Evolutionary conservation across 2,888 invertebrate species (phyloP), one percentile per base, ranked within the genome.

Genomic region (Lasioglossum pauxillum): DNA sequence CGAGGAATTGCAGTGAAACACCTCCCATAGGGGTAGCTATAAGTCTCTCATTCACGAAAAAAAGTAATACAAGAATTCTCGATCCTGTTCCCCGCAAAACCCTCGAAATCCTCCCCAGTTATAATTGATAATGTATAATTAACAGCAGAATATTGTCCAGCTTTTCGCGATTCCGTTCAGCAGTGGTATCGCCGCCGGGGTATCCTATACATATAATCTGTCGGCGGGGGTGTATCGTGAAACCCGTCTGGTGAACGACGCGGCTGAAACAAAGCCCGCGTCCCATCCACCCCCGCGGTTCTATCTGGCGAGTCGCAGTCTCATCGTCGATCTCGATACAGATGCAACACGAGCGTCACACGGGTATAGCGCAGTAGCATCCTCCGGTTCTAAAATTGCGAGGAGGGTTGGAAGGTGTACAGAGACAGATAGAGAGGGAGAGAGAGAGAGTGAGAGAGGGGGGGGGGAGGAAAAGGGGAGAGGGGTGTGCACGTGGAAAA

Each of bases 371-470:
- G 23, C 19, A 35, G 38, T 27, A n/a, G 31, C n/a, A 44, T 27
- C 60, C 71, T 46, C 67, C 46, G 73, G 80, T 57, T 78, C 83
- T 83, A 87, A 87, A 88, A 84, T 82, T 84, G 84, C 78, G 78
- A 80, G 75, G 53, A 87, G 84, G 76, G 84, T 64, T 60, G 60
- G 53, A 53, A 53, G 23, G 23, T 53, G 53, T 8, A 53, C 53
- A 53, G 53, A 23, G 8, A 23, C 53, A 23, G 53, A 19, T 2
- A 5, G 46, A 46, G 0, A 46, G 46, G 5, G 46, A 46, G 46
- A 46, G 46, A 19, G 5, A 19, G 19, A 7, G 7, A 19, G 19
- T 0, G 49, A 19, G 23, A 8, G 23, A 8, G 7, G 0, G 0
- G 8, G 8, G 23, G 2, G 23, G 27, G 57, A 27, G 4, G 12